These are phyloP conservation scores for Emys orbicularis DNA, from an alignment of 2,797 vertebrate species.

Conservation along the genomic window DNA sequence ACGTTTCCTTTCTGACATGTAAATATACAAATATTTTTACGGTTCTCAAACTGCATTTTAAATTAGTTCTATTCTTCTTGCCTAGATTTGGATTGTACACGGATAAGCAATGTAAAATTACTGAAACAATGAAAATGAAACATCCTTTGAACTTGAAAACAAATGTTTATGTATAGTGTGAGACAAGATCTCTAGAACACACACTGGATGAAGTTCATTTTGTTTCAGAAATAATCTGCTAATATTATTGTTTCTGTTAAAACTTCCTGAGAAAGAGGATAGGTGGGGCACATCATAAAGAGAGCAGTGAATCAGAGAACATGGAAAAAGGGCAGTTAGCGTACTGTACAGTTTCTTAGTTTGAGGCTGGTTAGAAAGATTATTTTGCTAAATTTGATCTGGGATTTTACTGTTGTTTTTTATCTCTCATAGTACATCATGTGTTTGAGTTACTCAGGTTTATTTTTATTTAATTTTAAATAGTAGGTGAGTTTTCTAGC, in stretches of 20 bases:
- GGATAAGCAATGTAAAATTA: neutral
- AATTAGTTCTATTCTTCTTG: neutral
- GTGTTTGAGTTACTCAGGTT: neutral
- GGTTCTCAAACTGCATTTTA: neutral
- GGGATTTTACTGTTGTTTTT: neutral
- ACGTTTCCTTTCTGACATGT: neutral
- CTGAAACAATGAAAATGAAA: neutral
- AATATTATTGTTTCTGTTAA: neutral
- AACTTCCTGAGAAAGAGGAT: neutral
- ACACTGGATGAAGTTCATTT: neutral
- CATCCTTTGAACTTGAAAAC: neutral
- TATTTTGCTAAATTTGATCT: neutral
- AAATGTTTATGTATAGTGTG: neutral
- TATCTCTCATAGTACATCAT: no score
- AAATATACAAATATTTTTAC: neutral
- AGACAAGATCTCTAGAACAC: neutral
- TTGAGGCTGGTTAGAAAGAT: neutral
- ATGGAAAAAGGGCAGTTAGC: no score
- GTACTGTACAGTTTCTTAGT: neutral
- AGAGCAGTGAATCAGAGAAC: neutral
- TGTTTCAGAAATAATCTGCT: neutral
- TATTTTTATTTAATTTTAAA: neutral
- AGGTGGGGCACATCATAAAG: neutral
- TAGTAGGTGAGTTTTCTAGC: neutral
- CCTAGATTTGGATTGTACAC: neutral